Conservation (phyloP, 2,888 invertebrate species). For the Anthrax anthrax region DNA sequence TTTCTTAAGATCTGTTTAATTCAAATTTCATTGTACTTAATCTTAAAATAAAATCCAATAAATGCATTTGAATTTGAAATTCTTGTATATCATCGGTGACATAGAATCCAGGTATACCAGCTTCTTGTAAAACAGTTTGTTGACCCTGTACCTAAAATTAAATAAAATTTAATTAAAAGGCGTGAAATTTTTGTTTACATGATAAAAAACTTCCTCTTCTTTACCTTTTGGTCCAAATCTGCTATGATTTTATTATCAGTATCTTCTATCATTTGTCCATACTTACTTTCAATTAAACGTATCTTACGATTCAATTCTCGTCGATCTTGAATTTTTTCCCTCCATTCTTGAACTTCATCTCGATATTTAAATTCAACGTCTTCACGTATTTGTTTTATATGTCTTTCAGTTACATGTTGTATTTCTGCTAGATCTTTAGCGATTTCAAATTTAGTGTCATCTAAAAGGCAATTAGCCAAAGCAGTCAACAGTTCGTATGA, state of each 20-base stretch:
- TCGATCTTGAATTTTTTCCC: slow-evolving; percentile 40
- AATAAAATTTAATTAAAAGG: background rate
- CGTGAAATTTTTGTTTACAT: too few relatives aligned
- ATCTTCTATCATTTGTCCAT: slow-evolving; percentile 67
- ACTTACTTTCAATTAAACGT: slow-evolving; percentile 52
- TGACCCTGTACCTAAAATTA: slow-evolving; percentile 64
- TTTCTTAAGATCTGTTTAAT: slow-evolving; percentile 22
- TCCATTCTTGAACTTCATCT: slow-evolving; percentile 58
- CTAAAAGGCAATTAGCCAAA: slow-evolving; percentile 76
- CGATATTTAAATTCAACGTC: slow-evolving; percentile 73
- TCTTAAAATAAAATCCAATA: slow-evolving; percentile 79
- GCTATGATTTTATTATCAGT: slow-evolving; percentile 79
- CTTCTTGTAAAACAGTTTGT: slow-evolving; percentile 78
- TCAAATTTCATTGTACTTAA: slow-evolving; percentile 36
- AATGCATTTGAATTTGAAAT: slow-evolving; percentile 87
- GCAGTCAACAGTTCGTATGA: slow-evolving; percentile 82
- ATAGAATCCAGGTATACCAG: slow-evolving; percentile 85
- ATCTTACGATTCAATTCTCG: slow-evolving; percentile 50
- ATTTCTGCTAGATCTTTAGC: slow-evolving; percentile 89
- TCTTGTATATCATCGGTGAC: slow-evolving; percentile 79
- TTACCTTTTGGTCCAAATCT: slow-evolving; percentile 79
- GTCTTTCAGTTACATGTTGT: slow-evolving; percentile 90
- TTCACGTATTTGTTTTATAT: slow-evolving; percentile 71
- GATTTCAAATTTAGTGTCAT: slow-evolving; percentile 90
- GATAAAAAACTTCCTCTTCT: too few relatives aligned